Evolutionary conservation across 2,888 invertebrate genomes (phyloP).

Genomic region (Ctenicera cuprea): DNA sequence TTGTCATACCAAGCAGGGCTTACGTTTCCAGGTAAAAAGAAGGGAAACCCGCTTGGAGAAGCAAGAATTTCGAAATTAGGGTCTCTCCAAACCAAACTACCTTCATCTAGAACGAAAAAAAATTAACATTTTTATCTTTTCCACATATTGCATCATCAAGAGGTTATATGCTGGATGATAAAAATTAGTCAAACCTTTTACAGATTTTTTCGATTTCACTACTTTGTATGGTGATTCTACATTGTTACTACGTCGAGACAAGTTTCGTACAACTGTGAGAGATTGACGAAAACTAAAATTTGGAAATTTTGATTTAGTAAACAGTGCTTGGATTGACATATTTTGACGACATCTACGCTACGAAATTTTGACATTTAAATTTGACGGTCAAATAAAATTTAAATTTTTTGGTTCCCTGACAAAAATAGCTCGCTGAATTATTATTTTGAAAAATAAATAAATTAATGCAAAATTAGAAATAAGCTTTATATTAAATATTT

Average conservation of each 20-base stretch:
- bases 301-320: constrained; percentile 52
- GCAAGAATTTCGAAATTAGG: constrained; percentile 82
- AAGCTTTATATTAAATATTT: no score
- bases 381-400: constrained; percentile 18
- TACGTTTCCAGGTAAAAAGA: constrained; percentile 81
- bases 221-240: constrained; percentile 66
- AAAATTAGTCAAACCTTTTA: constrained; percentile 60
- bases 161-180: background rate
- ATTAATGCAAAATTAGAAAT: no score
- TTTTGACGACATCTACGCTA: constrained; percentile 47
- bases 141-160: constrained; percentile 48
- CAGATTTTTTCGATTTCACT: constrained; percentile 63
- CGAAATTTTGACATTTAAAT: constrained; percentile 34
- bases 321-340: constrained; percentile 61
- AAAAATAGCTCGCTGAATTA: no score
- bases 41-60: constrained; percentile 78
- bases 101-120: constrained; percentile 59
- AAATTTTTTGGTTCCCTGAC: no score
- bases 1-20: constrained; percentile 82
- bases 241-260: constrained; percentile 67
- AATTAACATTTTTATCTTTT: background rate
- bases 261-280: constrained; percentile 58
- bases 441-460: no score
- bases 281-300: constrained; percentile 51
- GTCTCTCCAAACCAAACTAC: constrained; percentile 68